phyloP scores from a whole-genome alignment of 2,113 vertebrate species.

The Charina bottae region DNA sequence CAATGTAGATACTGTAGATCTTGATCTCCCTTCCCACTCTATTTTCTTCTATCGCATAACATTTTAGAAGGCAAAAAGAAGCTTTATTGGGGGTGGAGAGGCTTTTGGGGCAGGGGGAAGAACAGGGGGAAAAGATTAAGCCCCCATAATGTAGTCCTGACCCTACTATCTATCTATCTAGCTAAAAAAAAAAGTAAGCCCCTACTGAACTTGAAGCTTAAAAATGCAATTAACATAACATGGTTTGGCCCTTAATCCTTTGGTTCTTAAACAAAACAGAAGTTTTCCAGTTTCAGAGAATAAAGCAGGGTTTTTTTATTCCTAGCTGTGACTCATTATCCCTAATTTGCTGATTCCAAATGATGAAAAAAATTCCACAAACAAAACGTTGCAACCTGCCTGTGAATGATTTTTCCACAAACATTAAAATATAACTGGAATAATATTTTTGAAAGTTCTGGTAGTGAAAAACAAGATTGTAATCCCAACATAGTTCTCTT shows the following conservation, averaged over 20 bases:
- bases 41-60: too few species aligned
- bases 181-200: neutral
- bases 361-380: slow-evolving; percentile 4
- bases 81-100: too few species aligned
- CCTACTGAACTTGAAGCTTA: neutral
- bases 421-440: slow-evolving; percentile 22
- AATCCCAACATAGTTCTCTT: neutral
- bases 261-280: neutral
- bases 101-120: too few species aligned
- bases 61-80: too few species aligned
- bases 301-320: slow-evolving; percentile 40
- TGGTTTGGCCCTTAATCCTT: neutral
- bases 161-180: too few species aligned
- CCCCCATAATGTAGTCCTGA: too few species aligned
- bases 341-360: slow-evolving; percentile 35
- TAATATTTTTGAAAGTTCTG: neutral
- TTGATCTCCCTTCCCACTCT: too few species aligned
- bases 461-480: too few species aligned
- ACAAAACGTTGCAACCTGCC: slow-evolving; percentile 35
- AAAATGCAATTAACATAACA: neutral
- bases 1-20: too few species aligned
- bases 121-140: neutral
- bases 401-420: neutral
- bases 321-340: slow-evolving; percentile 54
- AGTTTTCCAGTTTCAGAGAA: neutral